phyloP scores from a whole-genome alignment of 2,888 invertebrate species.

The Cantharis rufa region DNA sequence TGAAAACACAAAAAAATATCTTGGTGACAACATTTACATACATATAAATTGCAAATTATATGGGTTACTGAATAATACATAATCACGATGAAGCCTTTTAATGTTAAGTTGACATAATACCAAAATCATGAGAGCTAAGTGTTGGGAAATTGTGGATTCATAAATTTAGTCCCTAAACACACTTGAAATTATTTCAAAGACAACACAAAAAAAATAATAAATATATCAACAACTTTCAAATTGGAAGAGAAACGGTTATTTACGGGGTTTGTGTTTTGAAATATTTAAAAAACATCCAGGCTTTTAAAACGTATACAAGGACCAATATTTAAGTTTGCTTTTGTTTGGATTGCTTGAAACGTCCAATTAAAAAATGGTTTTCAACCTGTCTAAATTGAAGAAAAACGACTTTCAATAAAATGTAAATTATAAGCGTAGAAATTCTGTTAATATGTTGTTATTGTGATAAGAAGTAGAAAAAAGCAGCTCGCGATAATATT shows the following conservation, averaged over 20 bases:
- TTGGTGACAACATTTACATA: neutral
- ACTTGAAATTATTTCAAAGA: neutral
- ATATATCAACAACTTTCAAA: neutral
- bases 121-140: neutral
- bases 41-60: neutral
- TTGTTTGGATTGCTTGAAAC: no score
- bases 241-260: neutral
- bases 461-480: neutral
- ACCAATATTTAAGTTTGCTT: no score
- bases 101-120: neutral
- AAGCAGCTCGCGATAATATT: neutral
- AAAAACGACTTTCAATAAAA: no score
- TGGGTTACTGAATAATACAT: neutral
- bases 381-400: no score
- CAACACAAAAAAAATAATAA: neutral
- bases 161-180: neutral
- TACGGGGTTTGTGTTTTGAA: neutral
- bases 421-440: no score
- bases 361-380: no score
- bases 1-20: neutral
- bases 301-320: no score
- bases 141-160: neutral
- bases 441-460: no score
- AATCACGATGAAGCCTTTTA: neutral
- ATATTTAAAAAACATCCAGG: no score